These are phyloP conservation scores for Conistra vaccinii DNA, from an alignment of 2,888 invertebrate species.

Conservation along the genomic window DNA sequence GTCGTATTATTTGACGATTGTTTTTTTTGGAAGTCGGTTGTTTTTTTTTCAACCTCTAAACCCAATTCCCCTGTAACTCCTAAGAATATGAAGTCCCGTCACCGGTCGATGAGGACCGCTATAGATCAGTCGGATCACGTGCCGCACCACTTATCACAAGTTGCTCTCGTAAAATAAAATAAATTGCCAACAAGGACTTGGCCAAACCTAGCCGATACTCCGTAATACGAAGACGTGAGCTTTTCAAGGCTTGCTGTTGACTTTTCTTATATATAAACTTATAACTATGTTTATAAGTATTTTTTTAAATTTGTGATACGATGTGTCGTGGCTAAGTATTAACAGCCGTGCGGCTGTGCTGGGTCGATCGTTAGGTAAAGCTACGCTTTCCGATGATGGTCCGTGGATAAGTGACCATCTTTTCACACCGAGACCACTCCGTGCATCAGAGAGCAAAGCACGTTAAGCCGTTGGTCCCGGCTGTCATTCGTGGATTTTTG, in stretches of 20 bases:
- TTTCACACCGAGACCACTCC: no score
- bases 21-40: no score
- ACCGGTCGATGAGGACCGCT: conserved; percentile 65
- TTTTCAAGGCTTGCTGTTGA: conserved; percentile 20
- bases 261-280: conserved; percentile 17
- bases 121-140: conserved; percentile 78
- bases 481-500: no score
- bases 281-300: background rate
- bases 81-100: conserved; percentile 53
- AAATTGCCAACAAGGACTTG: conserved; percentile 77
- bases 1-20: no score
- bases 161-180: conserved; percentile 83
- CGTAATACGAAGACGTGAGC: conserved; percentile 46
- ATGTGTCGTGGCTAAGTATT: background rate
- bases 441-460: no score
- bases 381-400: no score
- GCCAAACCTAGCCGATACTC: conserved; percentile 50
- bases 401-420: no score
- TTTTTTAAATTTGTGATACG: background rate
- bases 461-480: no score
- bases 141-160: conserved; percentile 78
- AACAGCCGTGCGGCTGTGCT: no score
- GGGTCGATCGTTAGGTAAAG: no score
- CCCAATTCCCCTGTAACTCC: background rate
- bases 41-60: background rate